Evolutionary conservation across 2,797 vertebrate genomes (phyloP).

Genomic region (Syngnathus acus): DNA sequence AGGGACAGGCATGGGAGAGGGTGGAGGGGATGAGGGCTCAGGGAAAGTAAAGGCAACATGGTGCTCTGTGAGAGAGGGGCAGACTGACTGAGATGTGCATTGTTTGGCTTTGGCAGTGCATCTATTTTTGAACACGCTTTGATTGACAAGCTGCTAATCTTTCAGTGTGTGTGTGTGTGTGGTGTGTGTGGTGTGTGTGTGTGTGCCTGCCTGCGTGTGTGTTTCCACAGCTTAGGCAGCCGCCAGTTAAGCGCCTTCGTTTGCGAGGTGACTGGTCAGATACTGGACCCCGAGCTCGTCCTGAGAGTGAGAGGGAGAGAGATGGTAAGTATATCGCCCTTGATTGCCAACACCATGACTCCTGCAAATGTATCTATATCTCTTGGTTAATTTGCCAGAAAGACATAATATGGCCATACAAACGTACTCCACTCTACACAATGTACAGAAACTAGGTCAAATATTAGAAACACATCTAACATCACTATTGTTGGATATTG

Average conservation of each 20-base stretch:
- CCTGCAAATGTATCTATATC: neutral
- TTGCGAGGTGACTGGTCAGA: slow-evolving; percentile 97
- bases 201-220: slow-evolving; percentile 22
- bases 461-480: neutral
- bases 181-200: neutral
- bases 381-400: neutral
- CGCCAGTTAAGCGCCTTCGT: slow-evolving; percentile 91
- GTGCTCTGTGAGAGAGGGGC: slow-evolving; percentile 20
- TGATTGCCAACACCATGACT: neutral
- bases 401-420: neutral
- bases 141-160: slow-evolving; percentile 55
- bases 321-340: slow-evolving; percentile 76
- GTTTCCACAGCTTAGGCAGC: slow-evolving; percentile 81
- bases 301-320: slow-evolving; percentile 92
- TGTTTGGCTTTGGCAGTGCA: slow-evolving; percentile 55
- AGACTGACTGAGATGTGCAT: slow-evolving; percentile 37
- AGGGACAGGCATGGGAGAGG: slow-evolving; percentile 11
- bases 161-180: neutral
- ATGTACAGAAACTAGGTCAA: neutral
- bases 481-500: neutral
- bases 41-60: slow-evolving; percentile 41
- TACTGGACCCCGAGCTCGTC: slow-evolving; percentile 93
- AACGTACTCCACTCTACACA: neutral
- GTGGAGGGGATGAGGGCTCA: slow-evolving; percentile 14
- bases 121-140: slow-evolving; percentile 60